Conservation (phyloP, 2,888 invertebrate species). For the Barypeithes pellucidus region DNA sequence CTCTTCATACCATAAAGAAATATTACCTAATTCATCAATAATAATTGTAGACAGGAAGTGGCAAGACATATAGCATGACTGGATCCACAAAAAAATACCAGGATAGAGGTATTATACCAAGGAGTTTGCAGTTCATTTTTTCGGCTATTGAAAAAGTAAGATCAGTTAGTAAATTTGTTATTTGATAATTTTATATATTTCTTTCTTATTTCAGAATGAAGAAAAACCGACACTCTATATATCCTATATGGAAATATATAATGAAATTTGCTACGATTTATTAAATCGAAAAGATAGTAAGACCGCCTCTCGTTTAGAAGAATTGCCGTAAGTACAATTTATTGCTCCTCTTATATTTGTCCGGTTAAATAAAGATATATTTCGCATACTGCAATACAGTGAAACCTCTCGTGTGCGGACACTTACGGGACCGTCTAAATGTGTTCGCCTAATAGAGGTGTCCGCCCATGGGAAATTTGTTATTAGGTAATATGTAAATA, state of each 20-base stretch:
- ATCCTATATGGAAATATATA: conserved; percentile 75
- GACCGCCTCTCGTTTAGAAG: conserved; percentile 67
- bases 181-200: conserved; percentile 4
- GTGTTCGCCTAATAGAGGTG: too few relatives aligned
- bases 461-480: too few relatives aligned
- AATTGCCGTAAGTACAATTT: conserved; percentile 70
- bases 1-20: not conserved
- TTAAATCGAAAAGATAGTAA: conserved; percentile 68
- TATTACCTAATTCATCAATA: not conserved
- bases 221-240: conserved; percentile 66
- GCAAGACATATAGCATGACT: conserved; percentile 73
- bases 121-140: conserved; percentile 72
- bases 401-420: too few relatives aligned
- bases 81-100: conserved; percentile 69
- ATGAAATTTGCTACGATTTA: conserved; percentile 74
- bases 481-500: too few relatives aligned
- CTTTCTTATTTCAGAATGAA: conserved; percentile 46
- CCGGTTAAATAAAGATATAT: too few relatives aligned
- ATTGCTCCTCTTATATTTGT: too few relatives aligned
- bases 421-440: too few relatives aligned
- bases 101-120: conserved; percentile 72
- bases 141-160: conserved; percentile 68
- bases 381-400: too few relatives aligned
- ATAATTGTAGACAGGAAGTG: conserved; percentile 72
- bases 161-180: conserved; percentile 23